phyloP scores from a whole-genome alignment of 2,797 vertebrate species.

The Paratrypauchen microcephalus region DNA sequence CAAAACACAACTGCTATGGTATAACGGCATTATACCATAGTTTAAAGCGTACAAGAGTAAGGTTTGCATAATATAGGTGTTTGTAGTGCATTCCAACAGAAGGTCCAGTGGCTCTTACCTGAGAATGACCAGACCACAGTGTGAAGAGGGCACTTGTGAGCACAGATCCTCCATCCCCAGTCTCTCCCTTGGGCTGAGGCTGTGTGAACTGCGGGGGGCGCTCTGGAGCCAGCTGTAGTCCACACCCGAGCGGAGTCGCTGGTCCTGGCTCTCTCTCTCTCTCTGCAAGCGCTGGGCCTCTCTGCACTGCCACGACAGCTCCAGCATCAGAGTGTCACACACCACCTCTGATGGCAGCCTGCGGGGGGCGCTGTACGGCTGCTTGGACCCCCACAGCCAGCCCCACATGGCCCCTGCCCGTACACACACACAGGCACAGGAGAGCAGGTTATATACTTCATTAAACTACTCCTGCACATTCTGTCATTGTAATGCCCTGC shows the following conservation, averaged over 20 bases:
- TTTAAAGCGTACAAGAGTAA: too few relatives aligned
- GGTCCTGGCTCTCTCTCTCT: conserved; percentile 69
- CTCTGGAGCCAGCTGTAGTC: conserved; percentile 97
- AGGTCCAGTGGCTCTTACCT: conserved; percentile 72
- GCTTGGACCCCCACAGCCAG: conserved; percentile 89
- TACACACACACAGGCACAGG: conserved; percentile 7
- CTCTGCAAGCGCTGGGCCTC: neutral
- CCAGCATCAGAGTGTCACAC: conserved; percentile 93
- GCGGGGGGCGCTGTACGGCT: conserved; percentile 69
- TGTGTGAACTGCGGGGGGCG: conserved; percentile 79
- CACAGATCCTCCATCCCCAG: conserved; percentile 91
- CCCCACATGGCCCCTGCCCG: conserved; percentile 74
- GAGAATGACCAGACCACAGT: conserved; percentile 90
- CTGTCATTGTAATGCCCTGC: too few relatives aligned
- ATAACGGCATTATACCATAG: too few relatives aligned
- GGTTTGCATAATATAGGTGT: too few relatives aligned
- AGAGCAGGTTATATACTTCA: too few relatives aligned
- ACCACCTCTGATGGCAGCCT: conserved; percentile 87
- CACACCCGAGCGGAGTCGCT: conserved; percentile 85
- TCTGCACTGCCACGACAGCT: conserved; percentile 83
- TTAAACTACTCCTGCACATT: too few relatives aligned
- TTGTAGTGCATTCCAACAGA: too few relatives aligned
- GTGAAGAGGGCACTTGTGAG: conserved; percentile 87
- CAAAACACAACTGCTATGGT: too few relatives aligned
- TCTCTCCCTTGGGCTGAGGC: conserved; percentile 85